Evolutionary conservation across 2,113 vertebrate genomes (phyloP).

Genomic region (Natator depressus): DNA sequence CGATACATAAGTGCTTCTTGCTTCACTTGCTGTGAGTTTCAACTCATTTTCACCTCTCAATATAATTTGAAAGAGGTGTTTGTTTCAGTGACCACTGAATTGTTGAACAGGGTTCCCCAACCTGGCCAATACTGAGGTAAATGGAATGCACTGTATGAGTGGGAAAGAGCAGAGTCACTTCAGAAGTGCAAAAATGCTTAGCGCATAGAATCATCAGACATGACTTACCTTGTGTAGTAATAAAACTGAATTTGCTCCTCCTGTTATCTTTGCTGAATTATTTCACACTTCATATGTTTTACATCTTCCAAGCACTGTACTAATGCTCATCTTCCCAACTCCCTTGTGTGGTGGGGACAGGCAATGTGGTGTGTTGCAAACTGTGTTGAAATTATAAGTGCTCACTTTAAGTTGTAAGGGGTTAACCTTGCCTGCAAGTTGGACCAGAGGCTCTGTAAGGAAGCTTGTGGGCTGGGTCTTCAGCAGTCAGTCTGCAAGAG

Average conservation of each 20-base stretch:
- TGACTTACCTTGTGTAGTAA: background rate
- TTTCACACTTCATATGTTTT: no score
- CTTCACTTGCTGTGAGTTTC: background rate
- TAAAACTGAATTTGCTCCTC: background rate
- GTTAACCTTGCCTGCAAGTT: no score
- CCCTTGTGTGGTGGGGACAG: background rate
- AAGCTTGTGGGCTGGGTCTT: no score
- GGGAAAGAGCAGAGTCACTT: background rate
- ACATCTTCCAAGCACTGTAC: background rate
- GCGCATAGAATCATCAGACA: background rate
- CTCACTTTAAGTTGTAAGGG: no score
- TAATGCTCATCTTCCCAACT: background rate
- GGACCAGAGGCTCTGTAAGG: no score
- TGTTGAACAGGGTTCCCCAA: background rate
- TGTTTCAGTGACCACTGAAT: background rate
- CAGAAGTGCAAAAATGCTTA: background rate
- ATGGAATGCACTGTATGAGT: background rate
- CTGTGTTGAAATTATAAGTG: no score
- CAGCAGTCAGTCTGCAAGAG: no score
- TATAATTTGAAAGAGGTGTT: background rate
- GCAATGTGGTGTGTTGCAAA: no score
- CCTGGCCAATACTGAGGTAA: background rate
- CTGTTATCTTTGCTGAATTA: no score
- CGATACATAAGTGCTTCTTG: background rate
- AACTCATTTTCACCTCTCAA: background rate